A percentile compares a stretch with the other conserved stretches of the same genome.
These are phyloP conservation scores for Apotomis capreana DNA, from an alignment of 2,888 invertebrate genomes.

Conservation along the genomic window DNA sequence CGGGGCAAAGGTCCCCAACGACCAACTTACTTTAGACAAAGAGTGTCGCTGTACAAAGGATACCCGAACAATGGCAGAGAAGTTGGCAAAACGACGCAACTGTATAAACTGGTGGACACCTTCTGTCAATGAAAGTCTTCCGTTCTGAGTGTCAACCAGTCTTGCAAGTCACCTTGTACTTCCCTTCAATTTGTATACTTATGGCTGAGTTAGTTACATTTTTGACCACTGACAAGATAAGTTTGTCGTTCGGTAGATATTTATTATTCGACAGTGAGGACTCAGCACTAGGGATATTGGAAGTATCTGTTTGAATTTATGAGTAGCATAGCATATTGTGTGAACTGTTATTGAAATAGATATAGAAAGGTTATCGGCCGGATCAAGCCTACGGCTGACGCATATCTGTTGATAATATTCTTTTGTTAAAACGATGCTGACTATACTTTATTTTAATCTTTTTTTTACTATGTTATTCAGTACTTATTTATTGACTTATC, in stretches of 20 bases:
- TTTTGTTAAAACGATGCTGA: background rate
- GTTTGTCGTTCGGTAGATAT: slow-evolving; percentile 8
- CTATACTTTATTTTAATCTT: too few relatives aligned
- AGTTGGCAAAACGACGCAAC: too few relatives aligned
- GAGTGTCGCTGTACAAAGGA: background rate
- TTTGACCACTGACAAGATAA: slow-evolving; percentile 13
- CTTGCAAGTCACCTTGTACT: too few relatives aligned
- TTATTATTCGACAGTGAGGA: slow-evolving; percentile 7
- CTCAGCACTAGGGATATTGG: slow-evolving; percentile 33
- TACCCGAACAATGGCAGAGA: background rate
- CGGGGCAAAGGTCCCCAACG: slow-evolving; percentile 5
- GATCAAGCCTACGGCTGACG: background rate
- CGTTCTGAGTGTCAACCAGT: too few relatives aligned
- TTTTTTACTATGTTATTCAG: too few relatives aligned
- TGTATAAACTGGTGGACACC: too few relatives aligned
- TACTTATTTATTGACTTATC: too few relatives aligned
- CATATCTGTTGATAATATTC: background rate
- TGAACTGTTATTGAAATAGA: slow-evolving; percentile 31
- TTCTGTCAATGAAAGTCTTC: too few relatives aligned
- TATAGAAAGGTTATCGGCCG: slow-evolving; percentile 18
- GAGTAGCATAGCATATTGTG: slow-evolving; percentile 27
- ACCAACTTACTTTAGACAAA: slow-evolving; percentile 7
- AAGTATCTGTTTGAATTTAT: slow-evolving; percentile 34
- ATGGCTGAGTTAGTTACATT: slow-evolving; percentile 4
- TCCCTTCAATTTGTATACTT: background rate